Percentiles rank a stretch among this genome's conserved stretches.
Conservation (phyloP, 2,797 vertebrate genomes). For the Choloepus didactylus region DNA sequence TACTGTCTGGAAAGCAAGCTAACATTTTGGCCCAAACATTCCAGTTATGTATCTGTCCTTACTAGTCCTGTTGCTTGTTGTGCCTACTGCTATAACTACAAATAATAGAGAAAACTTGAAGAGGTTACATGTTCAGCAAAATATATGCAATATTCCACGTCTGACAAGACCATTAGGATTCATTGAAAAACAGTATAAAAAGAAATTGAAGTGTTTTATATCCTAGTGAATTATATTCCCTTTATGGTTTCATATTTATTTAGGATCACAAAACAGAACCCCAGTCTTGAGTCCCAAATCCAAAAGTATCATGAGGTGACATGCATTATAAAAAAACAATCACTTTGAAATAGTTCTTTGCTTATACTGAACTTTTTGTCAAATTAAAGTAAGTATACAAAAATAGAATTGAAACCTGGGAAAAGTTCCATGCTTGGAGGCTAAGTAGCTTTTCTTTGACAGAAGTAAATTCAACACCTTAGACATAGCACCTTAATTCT, state of each 20-base stretch:
- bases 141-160: conserved; percentile 41
- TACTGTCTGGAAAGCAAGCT: conserved; percentile 74
- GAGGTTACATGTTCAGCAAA: conserved; percentile 66
- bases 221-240: conserved; percentile 29
- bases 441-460: conserved; percentile 29
- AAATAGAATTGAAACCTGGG: conserved; percentile 19
- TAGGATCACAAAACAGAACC: conserved; percentile 58
- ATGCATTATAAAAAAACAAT: background rate
- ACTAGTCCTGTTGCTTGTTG: conserved; percentile 43
- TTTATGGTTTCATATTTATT: conserved; percentile 42
- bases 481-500: background rate
- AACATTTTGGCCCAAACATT: conserved; percentile 75
- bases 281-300: conserved; percentile 11
- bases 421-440: background rate
- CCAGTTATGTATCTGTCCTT: conserved; percentile 59
- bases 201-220: conserved; percentile 38
- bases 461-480: background rate
- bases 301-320: conserved; percentile 42
- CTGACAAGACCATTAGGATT: conserved; percentile 28
- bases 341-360: background rate
- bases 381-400: background rate
- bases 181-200: conserved; percentile 41
- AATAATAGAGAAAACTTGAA: conserved; percentile 68
- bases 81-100: conserved; percentile 67
- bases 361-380: background rate